phyloP scores from a whole-genome alignment of 35 echinoderm and acorn worm species.

The Amphiura filiformis region DNA sequence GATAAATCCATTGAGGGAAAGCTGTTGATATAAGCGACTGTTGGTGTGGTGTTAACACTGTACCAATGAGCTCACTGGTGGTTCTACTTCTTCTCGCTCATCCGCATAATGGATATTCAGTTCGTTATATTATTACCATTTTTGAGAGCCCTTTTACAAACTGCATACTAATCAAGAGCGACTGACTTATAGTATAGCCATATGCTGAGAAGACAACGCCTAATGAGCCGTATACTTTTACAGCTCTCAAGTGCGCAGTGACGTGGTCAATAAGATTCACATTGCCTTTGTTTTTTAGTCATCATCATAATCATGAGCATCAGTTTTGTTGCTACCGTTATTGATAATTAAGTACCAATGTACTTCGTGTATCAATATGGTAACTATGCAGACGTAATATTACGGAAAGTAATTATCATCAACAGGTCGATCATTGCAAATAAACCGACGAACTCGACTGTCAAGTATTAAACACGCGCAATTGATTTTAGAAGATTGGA shows the following conservation, averaged over 20 bases:
- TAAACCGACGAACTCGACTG: too few relatives aligned
- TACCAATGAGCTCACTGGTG: not conserved
- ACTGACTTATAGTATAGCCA: not conserved
- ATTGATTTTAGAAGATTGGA: too few relatives aligned
- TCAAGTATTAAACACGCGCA: too few relatives aligned
- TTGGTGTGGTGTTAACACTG: not conserved
- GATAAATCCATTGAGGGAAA: not conserved
- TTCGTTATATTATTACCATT: not conserved
- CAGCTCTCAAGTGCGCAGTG: not conserved
- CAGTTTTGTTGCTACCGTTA: too few relatives aligned
- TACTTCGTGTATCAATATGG: too few relatives aligned
- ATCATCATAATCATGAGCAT: too few relatives aligned
- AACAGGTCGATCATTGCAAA: too few relatives aligned
- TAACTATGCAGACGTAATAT: too few relatives aligned
- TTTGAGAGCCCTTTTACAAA: not conserved
- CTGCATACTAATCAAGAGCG: constrained; percentile 7
- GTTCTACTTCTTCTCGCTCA: not conserved
- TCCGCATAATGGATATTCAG: constrained; percentile 11
- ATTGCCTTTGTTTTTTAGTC: too few relatives aligned
- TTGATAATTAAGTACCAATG: too few relatives aligned
- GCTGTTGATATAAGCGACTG: not conserved
- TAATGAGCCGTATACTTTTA: not conserved
- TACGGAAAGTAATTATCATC: too few relatives aligned
- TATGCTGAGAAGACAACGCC: not conserved
- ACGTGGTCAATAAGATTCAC: not conserved